Conservation (phyloP, 2,113 vertebrate genomes). For the Muntiacus muntjak region DNA sequence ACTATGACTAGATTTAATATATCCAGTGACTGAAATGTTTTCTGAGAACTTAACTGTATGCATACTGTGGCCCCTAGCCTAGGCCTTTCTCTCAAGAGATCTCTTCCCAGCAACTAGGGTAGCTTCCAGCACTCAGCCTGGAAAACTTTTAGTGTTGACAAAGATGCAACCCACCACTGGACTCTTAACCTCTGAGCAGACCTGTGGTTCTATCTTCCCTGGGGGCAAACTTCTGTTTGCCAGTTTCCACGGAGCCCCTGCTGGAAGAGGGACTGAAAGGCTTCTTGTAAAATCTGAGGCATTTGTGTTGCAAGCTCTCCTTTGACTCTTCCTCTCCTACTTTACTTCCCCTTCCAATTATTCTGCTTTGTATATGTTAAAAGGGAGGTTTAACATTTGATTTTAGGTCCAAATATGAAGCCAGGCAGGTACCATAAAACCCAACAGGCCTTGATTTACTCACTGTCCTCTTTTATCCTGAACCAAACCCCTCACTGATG, state of each 20-base stretch:
- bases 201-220: too few species aligned
- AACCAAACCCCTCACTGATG: neutral
- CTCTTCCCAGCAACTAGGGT: neutral
- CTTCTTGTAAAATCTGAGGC: neutral
- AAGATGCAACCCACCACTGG: neutral
- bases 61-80: neutral
- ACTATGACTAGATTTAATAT: neutral
- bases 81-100: neutral
- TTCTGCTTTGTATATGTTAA: neutral
- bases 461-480: neutral
- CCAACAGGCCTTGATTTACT: neutral
- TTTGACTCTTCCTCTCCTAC: neutral
- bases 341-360: neutral
- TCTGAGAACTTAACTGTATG: neutral
- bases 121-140: neutral
- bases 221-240: neutral
- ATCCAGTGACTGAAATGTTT: neutral
- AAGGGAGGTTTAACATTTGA: neutral
- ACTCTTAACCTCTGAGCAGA: neutral
- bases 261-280: neutral
- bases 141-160: neutral
- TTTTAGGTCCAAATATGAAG: neutral
- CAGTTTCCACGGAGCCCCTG: neutral
- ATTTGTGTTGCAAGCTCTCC: neutral
- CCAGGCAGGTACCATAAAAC: neutral